Evolutionary conservation across 2,888 invertebrate genomes (phyloP), one percentile per base, ranked within the genome.

Genomic region (Stramonita haemastoma): DNA sequence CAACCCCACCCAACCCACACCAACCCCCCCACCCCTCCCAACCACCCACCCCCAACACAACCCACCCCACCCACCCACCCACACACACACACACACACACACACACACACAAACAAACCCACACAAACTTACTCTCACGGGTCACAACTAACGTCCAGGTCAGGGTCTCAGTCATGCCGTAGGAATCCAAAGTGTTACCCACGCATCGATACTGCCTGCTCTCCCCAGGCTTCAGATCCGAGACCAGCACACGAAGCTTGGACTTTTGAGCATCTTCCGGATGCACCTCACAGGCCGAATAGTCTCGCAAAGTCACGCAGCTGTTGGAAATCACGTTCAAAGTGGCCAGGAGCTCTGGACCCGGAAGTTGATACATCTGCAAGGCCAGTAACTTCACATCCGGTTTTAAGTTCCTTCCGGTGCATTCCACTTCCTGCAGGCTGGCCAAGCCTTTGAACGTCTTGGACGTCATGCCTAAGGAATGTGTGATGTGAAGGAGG

Each of bases 371-470:
- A 19, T 57, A 81, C 29, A 88, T 26, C 29, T 77, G 77, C 56
- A 88, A 57, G 19, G 87, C 46, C 77, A 88, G 22, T 22, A 88
- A n/a, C 60, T 88, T 88, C 13, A 81, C 66, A n/a, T 88, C 87
- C 32, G 87, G 60, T 29, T 88, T 57, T 34, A 88, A 32, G 13
- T 56, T 57, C 15, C 87, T 57, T n/a, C 87, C 87, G 19, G 79
- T 79, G 81, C 87, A 88, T 77, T 81, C 81, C 34, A 88, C 87
- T 77, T 88, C 87, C 60, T 88, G 87, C 32, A 88, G 46, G 60
- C 87, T 88, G 87, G 81, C 26, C 34, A 88, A 32, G 36, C 87
- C 87, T 57, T 79, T 79, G 46, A 81, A 88, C 13, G 46, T 13
- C 11, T 60, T 17, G 19, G 60, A 79, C 4, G 60, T 88, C 81